phyloP scores from a whole-genome alignment of 2,888 invertebrate species.

The Timandra comae region DNA sequence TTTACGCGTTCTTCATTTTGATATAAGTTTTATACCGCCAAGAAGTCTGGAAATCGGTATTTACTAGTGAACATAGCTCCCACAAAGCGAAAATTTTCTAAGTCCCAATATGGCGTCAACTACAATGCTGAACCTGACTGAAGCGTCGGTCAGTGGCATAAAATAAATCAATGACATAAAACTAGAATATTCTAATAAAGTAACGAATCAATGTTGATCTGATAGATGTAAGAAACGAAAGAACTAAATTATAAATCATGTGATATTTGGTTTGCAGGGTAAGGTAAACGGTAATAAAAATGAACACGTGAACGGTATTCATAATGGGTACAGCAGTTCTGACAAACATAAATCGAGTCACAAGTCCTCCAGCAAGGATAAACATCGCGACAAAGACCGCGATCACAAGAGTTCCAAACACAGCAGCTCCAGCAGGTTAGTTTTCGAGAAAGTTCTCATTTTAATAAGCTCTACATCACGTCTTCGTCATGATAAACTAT shows the following conservation, averaged over 20 bases:
- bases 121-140: slow-evolving; percentile 76
- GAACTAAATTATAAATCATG: no score
- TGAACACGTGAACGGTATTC: slow-evolving; percentile 86
- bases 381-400: slow-evolving; percentile 81
- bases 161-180: slow-evolving; percentile 14
- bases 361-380: slow-evolving; percentile 82
- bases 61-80: slow-evolving; percentile 71
- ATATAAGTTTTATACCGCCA: slow-evolving; percentile 17
- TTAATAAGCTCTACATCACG: background rate
- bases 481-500: slow-evolving; percentile 9
- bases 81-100: slow-evolving; percentile 77
- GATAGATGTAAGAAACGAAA: no score
- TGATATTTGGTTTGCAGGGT: slow-evolving; percentile 37
- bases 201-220: no score
- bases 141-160: slow-evolving; percentile 51
- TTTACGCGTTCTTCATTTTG: slow-evolving; percentile 23
- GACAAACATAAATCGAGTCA: slow-evolving; percentile 78
- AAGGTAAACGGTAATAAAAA: slow-evolving; percentile 74
- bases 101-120: slow-evolving; percentile 93
- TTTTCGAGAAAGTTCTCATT: slow-evolving; percentile 54
- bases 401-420: slow-evolving; percentile 76
- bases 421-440: slow-evolving; percentile 70
- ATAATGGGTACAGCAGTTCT: slow-evolving; percentile 82
- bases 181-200: background rate
- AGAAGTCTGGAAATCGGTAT: slow-evolving; percentile 31